These are phyloP conservation scores for Dermolepida albohirtum DNA, from an alignment of 2,888 invertebrate species.

Conservation along the genomic window DNA sequence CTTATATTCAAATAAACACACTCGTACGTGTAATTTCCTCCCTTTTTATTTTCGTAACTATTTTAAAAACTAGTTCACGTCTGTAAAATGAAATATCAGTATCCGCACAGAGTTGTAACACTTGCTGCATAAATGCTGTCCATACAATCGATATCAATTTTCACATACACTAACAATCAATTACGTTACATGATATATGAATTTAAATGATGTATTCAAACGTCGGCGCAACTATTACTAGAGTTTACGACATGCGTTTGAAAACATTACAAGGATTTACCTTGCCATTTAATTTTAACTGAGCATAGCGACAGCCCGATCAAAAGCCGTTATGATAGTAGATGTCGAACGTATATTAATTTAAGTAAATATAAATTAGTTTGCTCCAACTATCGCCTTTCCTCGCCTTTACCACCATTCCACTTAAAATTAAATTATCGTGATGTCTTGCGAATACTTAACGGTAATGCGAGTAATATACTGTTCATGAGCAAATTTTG, in stretches of 20 bases:
- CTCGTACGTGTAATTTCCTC: too few species aligned
- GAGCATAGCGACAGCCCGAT: slow-evolving; percentile 5
- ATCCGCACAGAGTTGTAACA: background rate
- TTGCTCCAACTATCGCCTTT: background rate
- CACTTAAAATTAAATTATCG: too few species aligned
- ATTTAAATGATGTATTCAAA: slow-evolving; percentile 37
- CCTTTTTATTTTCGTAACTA: too few species aligned
- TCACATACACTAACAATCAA: slow-evolving; percentile 17
- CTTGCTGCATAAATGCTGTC: background rate
- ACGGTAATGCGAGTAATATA: too few species aligned
- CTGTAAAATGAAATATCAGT: background rate
- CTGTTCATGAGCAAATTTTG: too few species aligned
- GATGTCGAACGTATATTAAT: background rate
- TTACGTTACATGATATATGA: slow-evolving; percentile 26
- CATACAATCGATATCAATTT: slow-evolving; percentile 8
- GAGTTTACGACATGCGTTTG: slow-evolving; percentile 13
- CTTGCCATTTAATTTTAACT: slow-evolving; percentile 25
- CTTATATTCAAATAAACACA: too few species aligned
- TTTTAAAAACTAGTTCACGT: too few species aligned
- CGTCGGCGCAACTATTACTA: slow-evolving; percentile 18
- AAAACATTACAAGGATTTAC: slow-evolving; percentile 19
- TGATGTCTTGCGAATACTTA: too few species aligned
- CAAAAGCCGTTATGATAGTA: slow-evolving; percentile 6
- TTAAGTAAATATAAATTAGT: slow-evolving; percentile 1
- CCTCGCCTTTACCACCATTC: background rate